Evolutionary conservation across 2,888 invertebrate species (phyloP), one percentile per base, ranked within the genome.

Genomic region (Encarsia formosa): DNA sequence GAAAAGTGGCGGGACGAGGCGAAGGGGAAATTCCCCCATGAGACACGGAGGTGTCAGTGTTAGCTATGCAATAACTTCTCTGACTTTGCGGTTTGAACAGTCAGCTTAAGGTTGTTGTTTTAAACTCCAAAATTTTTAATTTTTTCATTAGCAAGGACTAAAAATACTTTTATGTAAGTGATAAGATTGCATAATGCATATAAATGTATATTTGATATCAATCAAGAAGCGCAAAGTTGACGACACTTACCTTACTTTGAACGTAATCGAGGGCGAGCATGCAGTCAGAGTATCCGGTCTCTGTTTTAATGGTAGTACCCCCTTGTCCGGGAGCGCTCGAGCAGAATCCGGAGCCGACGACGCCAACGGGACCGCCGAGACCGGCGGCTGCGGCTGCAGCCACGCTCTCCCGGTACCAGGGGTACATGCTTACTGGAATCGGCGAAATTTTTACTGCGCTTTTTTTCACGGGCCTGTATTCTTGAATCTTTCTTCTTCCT

Each of bases 191-290:
- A n/a, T n/a, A n/a, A n/a, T n/a, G n/a, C n/a, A n/a, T n/a, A n/a
- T n/a, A n/a, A n/a, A n/a, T n/a, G n/a, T n/a, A n/a, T n/a, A n/a
- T n/a, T n/a, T n/a, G n/a, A n/a, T n/a, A n/a, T n/a, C n/a, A n/a
- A n/a, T n/a, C n/a, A n/a, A n/a, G n/a, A n/a, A n/a, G n/a, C n/a
- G n/a, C n/a, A n/a, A n/a, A n/a, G n/a, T n/a, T n/a, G n/a, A n/a
- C n/a, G n/a, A n/a, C n/a, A 35, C 78, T 76, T 69, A 84, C 85
- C 81, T 85, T 84, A 73, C 81, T 81, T 69, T 83, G 83, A 23
- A 79, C 77, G 69, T 84, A 85, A 72, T 85, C 85, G 58, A 85
- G 77, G 39, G 83, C 83, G 63, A 84, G 71, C 84, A 84, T 84
- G 70, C 85, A 85, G 75, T 84, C 84, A 68, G 82, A 83, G 76